Evolutionary conservation across 2,888 invertebrate species (phyloP).

Genomic region (Mythimna lalbum): DNA sequence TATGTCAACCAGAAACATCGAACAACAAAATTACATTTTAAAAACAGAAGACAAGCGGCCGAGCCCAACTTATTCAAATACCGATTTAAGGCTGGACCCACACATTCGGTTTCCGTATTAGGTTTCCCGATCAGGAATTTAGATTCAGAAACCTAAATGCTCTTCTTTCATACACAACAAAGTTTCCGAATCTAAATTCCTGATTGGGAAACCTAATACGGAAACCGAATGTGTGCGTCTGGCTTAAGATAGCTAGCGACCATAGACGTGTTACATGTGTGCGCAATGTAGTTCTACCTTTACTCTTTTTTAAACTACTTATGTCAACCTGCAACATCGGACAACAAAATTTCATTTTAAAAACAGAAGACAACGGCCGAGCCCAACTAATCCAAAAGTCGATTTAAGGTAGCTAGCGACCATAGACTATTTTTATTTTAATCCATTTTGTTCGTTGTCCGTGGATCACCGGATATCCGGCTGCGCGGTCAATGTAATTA

Average conservation of each 20-base stretch:
- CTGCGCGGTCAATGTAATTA: conserved; percentile 87
- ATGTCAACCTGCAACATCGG: conserved; percentile 19
- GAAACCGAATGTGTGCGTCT: too few relatives aligned
- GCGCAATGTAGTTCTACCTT: too few relatives aligned
- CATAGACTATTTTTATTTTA: conserved; percentile 82
- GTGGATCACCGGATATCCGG: conserved; percentile 85
- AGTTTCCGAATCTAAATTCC: too few relatives aligned
- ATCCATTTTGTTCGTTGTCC: conserved; percentile 84
- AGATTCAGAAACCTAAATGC: too few relatives aligned
- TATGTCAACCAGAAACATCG: conserved; percentile 17
- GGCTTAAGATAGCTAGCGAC: too few relatives aligned
- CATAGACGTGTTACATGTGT: too few relatives aligned
- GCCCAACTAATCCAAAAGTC: conserved; percentile 59
- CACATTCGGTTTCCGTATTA: too few relatives aligned
- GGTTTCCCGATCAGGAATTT: too few relatives aligned
- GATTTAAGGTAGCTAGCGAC: conserved; percentile 71
- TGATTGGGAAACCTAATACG: too few relatives aligned
- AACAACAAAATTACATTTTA: conserved; percentile 38
- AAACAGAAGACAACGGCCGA: conserved; percentile 33
- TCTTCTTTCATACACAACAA: too few relatives aligned
- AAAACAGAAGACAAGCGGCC: conserved; percentile 31
- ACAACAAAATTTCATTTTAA: conserved; percentile 40
- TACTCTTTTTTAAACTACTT: conserved; percentile 9
- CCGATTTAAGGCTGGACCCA: conserved; percentile 70
- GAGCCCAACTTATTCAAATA: conserved; percentile 56